Evolutionary conservation across 2,888 invertebrate species (phyloP), one percentile per base, ranked within the genome.

Genomic region (Crioceris asparagi): DNA sequence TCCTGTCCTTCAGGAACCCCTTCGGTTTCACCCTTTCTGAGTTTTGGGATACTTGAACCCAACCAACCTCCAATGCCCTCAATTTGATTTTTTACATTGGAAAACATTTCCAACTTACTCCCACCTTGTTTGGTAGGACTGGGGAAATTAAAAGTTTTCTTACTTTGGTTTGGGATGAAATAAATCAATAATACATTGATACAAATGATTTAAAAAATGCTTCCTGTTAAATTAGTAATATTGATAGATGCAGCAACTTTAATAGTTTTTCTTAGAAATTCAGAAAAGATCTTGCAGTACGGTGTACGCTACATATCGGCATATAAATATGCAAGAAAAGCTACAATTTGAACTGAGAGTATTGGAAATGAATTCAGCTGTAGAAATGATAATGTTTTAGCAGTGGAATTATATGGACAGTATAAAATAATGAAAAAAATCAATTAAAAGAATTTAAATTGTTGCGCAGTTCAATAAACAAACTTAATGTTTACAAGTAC

Each of bases 81-180:
- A 74, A 85, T 80, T 67, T 83, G 82, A 39, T 77, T 79, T 70
- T 87, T 87, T 40, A 87, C 87, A 55, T 85, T 87, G 51, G 84
- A 83, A 59, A 88, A 75, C 74, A 88, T 79, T 57, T 87, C 87
- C 56, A 83, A 61, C 59, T 82, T 80, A 61, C 80, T 49, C 26
- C 51, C 54, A 23, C 51, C 52, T 31, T 40, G 38, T 67, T 82
- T 81, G 43, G 80, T 79, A 17, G 82, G 81, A 59, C 83, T 83
- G 69, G 44, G 41, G 32, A 34, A 31, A 38, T 33, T 25, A 39
- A 23, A 11, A 17, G 11, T 11, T n/a, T n/a, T n/a, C n/a, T n/a
- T n/a, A n/a, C n/a, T n/a, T n/a, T n/a, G n/a, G n/a, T n/a, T n/a
- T n/a, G n/a, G n/a, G n/a, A n/a, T n/a, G n/a, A n/a, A n/a, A n/a